phyloP scores from a whole-genome alignment of 2,113 vertebrate genomes.

The Crotalus horridus region DNA sequence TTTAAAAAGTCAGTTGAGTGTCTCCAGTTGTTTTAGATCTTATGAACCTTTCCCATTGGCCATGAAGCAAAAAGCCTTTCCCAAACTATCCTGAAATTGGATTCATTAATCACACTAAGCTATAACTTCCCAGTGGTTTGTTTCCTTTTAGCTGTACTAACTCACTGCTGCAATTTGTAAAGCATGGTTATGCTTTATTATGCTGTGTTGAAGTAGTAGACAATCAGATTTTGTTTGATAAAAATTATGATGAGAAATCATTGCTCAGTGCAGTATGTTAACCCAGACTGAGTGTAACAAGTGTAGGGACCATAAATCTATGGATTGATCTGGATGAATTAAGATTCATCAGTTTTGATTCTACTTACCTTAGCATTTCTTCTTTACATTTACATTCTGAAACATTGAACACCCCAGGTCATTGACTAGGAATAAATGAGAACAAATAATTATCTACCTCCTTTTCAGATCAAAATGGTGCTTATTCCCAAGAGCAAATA shows the following conservation, averaged over 20 bases:
- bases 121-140: background rate
- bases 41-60: background rate
- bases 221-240: background rate
- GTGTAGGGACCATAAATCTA: background rate
- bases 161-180: background rate
- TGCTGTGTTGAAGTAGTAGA: background rate
- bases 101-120: background rate
- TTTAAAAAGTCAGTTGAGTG: background rate
- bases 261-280: background rate
- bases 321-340: background rate
- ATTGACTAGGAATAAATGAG: background rate
- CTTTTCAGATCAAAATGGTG: background rate
- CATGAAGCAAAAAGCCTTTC: background rate
- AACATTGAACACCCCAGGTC: background rate
- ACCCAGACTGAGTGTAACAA: background rate
- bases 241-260: background rate
- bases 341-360: background rate
- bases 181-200: background rate
- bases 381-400: background rate
- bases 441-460: background rate
- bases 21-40: background rate
- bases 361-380: background rate
- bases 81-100: background rate
- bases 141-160: background rate
- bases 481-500: background rate